Base-by-base conservation (phyloP, 2,113 vertebrate species). In the Chaetorhynchus papuensis region DNA sequence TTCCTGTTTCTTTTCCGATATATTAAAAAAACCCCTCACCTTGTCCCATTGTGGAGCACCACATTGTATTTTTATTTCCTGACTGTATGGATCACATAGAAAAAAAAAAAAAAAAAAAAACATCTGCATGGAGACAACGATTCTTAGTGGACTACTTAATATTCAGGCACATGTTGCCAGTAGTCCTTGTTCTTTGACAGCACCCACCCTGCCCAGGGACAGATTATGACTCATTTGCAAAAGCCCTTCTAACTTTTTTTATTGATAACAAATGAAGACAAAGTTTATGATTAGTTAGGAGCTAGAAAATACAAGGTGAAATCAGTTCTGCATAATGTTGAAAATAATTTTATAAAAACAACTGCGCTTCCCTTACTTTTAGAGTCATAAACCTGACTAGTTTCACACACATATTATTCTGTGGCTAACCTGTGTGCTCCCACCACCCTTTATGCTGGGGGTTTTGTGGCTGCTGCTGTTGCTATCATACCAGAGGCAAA, bases 1-100 rank as follows among this genome's bases (percentile, higher is more conserved):
- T 98, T 97, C 96, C 98, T 97, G 97, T 98, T 98, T 97, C 91
- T 97, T 96, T 98, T 97, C 96, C 97, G 97, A 98, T 97, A 98
- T 98, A 98, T 98, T 98, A 97, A 98, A 98, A 98, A 98, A 69
- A 1, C 2, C 15, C 2, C 15, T 10, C 98, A 98, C 97, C 96
- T 94, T 96, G 39, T 95, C 83, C 96, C 61, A 95, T 88, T 85
- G 77, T 35, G 71, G 59, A 78, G 37, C 63, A 64, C 20, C 52
- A 30, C 4, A 59, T 45, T 70, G 71, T 86, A 59, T 87, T 86
- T 95, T 94, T 94, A 45, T 53, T 75, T 68, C 50, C 35, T 71
- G 65, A 23, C 49, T 61, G 11, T 81, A 35, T 20, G 49, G 57
- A 60, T 52, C 11, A 7, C 31, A 37, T 9, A 63, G 66, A 44